phyloP scores from a whole-genome alignment of 1,140 invertebrate species.

The Nasonia giraulti region DNA sequence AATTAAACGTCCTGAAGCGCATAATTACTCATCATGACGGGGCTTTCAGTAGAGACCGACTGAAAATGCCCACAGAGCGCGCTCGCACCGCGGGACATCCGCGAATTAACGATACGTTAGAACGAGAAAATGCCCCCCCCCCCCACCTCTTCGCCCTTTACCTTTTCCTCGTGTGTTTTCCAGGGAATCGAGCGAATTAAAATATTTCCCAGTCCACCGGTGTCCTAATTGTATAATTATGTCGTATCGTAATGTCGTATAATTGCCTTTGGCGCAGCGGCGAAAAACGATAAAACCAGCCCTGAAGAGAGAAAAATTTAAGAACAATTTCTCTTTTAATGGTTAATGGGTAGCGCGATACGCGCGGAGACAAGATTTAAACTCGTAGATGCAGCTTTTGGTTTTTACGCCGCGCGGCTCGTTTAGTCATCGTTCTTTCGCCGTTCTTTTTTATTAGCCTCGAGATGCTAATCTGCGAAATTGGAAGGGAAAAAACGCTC shows the following conservation, averaged over 20 bases:
- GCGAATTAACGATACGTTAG: slow-evolving; percentile 28
- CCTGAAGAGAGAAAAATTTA: background rate
- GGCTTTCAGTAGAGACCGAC: slow-evolving; percentile 7
- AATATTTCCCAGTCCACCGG: background rate
- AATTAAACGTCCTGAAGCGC: slow-evolving; percentile 46
- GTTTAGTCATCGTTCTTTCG: background rate
- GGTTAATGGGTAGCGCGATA: background rate
- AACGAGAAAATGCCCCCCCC: background rate
- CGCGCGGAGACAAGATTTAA: slow-evolving; percentile 17
- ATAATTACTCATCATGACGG: slow-evolving; percentile 64
- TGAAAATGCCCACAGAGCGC: slow-evolving; percentile 20
- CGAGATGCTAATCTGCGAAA: slow-evolving; percentile 41
- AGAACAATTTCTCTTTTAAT: slow-evolving; percentile 32
- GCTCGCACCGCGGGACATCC: background rate
- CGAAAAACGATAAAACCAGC: background rate
- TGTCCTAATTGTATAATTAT: background rate
- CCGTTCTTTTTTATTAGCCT: slow-evolving; percentile 28
- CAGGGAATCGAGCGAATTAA: background rate
- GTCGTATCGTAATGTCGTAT: too few species aligned
- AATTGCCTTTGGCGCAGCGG: background rate
- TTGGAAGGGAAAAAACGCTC: slow-evolving; percentile 22
- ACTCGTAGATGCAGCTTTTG: slow-evolving; percentile 2
- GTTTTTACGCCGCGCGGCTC: slow-evolving; percentile 28
- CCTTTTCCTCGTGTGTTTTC: background rate
- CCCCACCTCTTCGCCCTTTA: background rate